Evolutionary conservation across 2,113 vertebrate genomes (phyloP).

Genomic region (Condylura cristata): DNA sequence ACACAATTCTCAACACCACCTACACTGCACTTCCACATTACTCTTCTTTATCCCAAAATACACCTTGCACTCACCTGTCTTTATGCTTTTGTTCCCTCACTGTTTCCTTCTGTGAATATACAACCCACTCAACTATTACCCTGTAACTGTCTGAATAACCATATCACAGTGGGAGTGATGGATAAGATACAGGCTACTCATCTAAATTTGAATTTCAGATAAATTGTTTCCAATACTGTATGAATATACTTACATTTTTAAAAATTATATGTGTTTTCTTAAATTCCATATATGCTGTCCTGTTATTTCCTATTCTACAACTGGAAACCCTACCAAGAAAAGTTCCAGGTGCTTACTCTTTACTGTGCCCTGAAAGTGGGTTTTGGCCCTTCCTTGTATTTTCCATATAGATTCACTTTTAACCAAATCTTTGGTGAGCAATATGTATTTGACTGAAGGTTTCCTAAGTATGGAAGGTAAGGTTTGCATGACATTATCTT

Average conservation of each 20-base stretch:
- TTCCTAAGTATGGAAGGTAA: not conserved
- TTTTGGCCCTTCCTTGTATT: not conserved
- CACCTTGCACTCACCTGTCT: not conserved
- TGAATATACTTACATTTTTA: not conserved
- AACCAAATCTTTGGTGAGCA: not conserved
- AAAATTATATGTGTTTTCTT: constrained; percentile 18
- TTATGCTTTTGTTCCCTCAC: not conserved
- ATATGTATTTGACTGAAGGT: not conserved
- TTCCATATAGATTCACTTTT: not conserved
- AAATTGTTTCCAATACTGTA: not conserved
- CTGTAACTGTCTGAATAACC: too few species aligned
- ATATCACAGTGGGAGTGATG: not conserved
- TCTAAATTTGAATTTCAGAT: constrained; percentile 14
- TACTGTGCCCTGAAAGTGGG: not conserved
- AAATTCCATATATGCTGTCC: not conserved
- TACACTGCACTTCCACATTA: not conserved
- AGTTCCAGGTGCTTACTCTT: not conserved
- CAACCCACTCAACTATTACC: not conserved
- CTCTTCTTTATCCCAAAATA: not conserved
- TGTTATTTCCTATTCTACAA: not conserved
- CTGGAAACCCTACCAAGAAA: not conserved
- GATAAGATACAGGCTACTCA: not conserved
- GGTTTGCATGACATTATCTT: not conserved
- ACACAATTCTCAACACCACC: not conserved
- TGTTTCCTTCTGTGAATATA: not conserved